phyloP scores from a whole-genome alignment of 1,140 invertebrate genomes.

The Nylanderia fulva region DNA sequence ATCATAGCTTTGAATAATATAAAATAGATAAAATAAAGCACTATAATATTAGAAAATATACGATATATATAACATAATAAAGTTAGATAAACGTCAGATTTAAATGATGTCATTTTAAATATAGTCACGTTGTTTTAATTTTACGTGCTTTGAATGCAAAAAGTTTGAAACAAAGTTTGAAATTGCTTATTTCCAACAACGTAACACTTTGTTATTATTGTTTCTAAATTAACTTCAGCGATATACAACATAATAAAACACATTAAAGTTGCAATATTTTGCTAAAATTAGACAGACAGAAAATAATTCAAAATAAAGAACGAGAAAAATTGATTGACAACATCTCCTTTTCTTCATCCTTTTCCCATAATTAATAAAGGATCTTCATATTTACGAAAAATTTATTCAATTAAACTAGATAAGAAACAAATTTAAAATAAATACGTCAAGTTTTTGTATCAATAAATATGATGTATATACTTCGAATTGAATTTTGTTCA shows the following conservation, averaged over 20 bases:
- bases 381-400: not conserved
- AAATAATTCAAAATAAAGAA: not conserved
- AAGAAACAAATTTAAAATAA: not conserved
- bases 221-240: conserved; percentile 18
- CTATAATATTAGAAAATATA: not conserved
- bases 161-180: conserved; percentile 31
- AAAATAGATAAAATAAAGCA: not conserved
- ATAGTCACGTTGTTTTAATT: conserved; percentile 30
- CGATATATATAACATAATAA: not conserved
- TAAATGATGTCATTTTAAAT: not conserved
- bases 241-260: conserved; percentile 11
- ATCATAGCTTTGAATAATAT: not conserved
- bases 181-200: conserved; percentile 6
- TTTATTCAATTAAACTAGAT: not conserved
- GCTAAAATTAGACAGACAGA: not conserved
- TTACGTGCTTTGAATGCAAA: conserved; percentile 3
- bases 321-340: not conserved
- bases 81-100: not conserved
- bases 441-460: not conserved
- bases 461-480: too few relatives aligned
- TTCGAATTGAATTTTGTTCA: not conserved
- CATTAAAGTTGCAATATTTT: not conserved
- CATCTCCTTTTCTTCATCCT: not conserved
- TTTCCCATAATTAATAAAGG: conserved; percentile 6
- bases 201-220: conserved; percentile 1